Evolutionary conservation across 2,888 invertebrate genomes (phyloP).

Genomic region (Seira ritae): DNA sequence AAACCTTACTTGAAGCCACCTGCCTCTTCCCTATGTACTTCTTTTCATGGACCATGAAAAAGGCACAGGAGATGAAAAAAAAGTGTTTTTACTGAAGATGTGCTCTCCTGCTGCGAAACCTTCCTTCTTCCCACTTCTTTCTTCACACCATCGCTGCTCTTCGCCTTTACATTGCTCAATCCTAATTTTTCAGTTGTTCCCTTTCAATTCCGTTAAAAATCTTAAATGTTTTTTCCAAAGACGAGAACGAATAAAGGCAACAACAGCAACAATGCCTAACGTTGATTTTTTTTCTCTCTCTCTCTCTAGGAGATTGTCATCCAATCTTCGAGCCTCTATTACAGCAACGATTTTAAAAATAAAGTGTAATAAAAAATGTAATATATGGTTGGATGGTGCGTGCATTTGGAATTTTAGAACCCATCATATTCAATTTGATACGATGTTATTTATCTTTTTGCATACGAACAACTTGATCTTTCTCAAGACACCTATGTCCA

Average conservation of each 20-base stretch:
- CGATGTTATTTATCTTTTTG: no score
- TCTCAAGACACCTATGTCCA: no score
- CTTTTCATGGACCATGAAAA: slow-evolving; percentile 4
- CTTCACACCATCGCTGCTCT: slow-evolving; percentile 44
- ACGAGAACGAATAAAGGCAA: background rate
- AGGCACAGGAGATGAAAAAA: background rate
- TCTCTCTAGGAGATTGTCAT: background rate
- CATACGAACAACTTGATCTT: no score
- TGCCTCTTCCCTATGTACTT: background rate
- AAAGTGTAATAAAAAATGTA: background rate
- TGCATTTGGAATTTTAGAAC: no score
- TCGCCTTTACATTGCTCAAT: background rate
- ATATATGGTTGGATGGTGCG: background rate
- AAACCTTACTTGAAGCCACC: background rate
- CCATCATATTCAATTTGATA: no score
- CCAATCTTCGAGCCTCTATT: background rate
- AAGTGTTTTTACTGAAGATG: slow-evolving; percentile 40
- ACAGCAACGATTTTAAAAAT: background rate
- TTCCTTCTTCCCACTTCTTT: slow-evolving; percentile 60
- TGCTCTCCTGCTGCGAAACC: slow-evolving; percentile 63
- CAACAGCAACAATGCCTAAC: background rate
- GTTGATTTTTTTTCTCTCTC: no score
- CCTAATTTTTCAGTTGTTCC: background rate
- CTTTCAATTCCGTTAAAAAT: background rate
- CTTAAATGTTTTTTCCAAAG: background rate